Evolutionary conservation across 1,140 invertebrate species (phyloP).

Genomic region (Phenacoccus solenopsis): DNA sequence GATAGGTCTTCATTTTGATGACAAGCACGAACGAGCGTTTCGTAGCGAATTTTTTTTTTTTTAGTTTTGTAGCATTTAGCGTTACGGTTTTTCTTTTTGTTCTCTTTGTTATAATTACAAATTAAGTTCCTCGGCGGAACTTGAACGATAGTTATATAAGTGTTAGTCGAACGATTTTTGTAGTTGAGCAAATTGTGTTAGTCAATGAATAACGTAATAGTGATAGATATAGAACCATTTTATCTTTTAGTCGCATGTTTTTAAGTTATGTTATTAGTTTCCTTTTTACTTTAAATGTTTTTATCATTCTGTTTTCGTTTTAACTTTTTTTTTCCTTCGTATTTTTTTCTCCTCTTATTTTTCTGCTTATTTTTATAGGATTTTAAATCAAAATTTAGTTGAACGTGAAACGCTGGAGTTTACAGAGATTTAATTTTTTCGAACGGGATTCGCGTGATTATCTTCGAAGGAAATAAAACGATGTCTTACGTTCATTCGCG

Average conservation of each 20-base stretch:
- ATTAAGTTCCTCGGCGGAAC: not conserved
- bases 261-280: not conserved
- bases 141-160: not conserved
- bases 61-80: not conserved
- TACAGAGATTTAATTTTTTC: too few species aligned
- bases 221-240: not conserved
- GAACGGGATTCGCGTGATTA: too few species aligned
- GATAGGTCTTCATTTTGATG: not conserved
- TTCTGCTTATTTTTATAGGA: not conserved
- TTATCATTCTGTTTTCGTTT: not conserved
- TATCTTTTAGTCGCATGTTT: not conserved
- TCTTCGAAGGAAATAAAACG: too few species aligned
- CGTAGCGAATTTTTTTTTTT: not conserved
- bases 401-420: too few species aligned
- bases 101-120: not conserved
- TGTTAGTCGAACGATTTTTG: not conserved
- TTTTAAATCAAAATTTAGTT: not conserved
- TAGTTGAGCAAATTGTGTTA: not conserved
- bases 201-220: not conserved
- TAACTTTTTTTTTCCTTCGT: too few species aligned
- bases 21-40: not conserved
- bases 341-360: not conserved
- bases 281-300: not conserved
- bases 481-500: too few species aligned
- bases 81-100: not conserved